Conservation (phyloP, 2,113 vertebrate genomes). For the Macquaria australasica region DNA sequence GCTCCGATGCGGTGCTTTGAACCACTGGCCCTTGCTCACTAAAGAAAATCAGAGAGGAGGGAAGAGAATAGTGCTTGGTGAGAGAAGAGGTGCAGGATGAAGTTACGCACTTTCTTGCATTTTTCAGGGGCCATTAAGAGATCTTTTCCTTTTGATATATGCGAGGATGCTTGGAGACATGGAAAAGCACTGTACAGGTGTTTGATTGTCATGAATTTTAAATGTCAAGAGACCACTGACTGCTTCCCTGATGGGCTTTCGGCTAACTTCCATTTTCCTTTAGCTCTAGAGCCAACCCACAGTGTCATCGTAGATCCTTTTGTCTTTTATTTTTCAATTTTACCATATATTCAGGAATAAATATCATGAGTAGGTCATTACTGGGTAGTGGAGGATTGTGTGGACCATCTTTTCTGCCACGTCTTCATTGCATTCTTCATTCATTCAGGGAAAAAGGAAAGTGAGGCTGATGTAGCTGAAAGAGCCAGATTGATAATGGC, state of each 20-base stretch:
- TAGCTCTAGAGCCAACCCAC: not conserved
- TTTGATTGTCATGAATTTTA: conserved; percentile 73
- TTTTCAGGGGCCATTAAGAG: conserved; percentile 71
- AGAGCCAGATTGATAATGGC: conserved; percentile 47
- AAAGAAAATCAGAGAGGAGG: conserved; percentile 54
- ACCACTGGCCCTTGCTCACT: conserved; percentile 34
- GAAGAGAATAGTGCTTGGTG: conserved; percentile 40
- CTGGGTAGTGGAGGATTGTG: conserved; percentile 19
- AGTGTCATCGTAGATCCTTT: not conserved
- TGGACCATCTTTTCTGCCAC: conserved; percentile 2
- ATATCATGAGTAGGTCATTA: conserved; percentile 20
- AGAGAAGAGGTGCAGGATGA: conserved; percentile 48
- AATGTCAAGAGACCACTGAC: conserved; percentile 37
- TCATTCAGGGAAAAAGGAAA: conserved; percentile 43
- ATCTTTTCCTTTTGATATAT: conserved; percentile 53
- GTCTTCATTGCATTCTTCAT: conserved; percentile 7
- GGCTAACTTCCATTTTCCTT: conserved; percentile 13
- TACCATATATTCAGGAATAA: conserved; percentile 14
- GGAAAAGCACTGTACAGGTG: conserved; percentile 75
- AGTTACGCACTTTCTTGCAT: conserved; percentile 66
- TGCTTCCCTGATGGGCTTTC: conserved; percentile 20
- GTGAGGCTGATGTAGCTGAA: conserved; percentile 32
- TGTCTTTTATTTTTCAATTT: conserved; percentile 13
- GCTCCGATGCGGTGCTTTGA: conserved; percentile 46
- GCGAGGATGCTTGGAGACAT: conserved; percentile 45